Evolutionary conservation across 2,888 invertebrate genomes (phyloP).

Genomic region (Spisula solida): DNA sequence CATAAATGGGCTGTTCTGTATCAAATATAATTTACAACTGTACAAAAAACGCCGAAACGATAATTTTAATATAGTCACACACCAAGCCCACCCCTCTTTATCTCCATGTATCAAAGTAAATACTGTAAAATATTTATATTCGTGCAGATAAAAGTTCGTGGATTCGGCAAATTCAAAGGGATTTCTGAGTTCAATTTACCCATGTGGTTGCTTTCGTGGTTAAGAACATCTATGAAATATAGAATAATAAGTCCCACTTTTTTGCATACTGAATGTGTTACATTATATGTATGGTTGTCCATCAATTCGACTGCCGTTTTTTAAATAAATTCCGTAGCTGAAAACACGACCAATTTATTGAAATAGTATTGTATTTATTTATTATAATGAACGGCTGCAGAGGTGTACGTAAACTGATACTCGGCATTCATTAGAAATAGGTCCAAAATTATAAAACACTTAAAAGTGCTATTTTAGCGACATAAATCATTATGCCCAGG

Average conservation of each 20-base stretch:
- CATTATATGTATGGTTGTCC: not conserved
- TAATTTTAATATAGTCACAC: not conserved
- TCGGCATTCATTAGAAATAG: not conserved
- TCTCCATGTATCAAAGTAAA: too few relatives aligned
- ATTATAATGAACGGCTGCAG: not conserved
- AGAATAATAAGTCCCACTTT: too few relatives aligned
- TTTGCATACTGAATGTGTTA: not conserved
- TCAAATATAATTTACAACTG: not conserved
- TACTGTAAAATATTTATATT: too few relatives aligned
- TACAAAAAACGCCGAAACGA: not conserved
- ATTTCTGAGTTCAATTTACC: too few relatives aligned
- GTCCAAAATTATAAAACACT: conserved; percentile 10
- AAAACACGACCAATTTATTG: not conserved
- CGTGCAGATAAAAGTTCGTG: too few relatives aligned
- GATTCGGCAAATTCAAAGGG: too few relatives aligned
- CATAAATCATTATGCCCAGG: not conserved
- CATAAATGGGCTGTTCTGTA: not conserved
- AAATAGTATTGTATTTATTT: not conserved
- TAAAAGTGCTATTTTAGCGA: not conserved
- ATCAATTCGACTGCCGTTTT: not conserved
- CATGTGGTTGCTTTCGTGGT: too few relatives aligned
- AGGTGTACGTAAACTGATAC: not conserved
- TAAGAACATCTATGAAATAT: too few relatives aligned
- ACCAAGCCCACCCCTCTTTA: too few relatives aligned
- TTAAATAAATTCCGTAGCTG: not conserved